Evolutionary conservation across 30 jellyfish, hydroid and myxozoan genomes (phyloP), one percentile per base, ranked within the genome.

Genomic region (Aurelia aurita complex sp. Pacific): DNA sequence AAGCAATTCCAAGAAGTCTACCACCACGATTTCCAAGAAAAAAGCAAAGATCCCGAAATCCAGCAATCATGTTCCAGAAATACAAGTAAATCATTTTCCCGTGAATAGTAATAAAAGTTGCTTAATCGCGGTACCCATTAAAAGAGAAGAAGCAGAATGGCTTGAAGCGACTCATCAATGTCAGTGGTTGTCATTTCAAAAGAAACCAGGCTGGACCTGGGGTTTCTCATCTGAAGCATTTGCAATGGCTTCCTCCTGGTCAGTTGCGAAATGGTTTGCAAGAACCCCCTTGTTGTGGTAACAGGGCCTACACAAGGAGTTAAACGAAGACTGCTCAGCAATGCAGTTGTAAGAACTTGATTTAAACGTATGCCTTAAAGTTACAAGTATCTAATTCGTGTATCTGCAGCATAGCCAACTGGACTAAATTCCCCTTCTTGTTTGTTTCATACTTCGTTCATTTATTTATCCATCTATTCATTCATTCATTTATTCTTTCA

Each of bases 271-370:
- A 52, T 83, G 92, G 92, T 83, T 83, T 64, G 71, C 85, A 2
- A 73, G 78, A 36, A 83, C 87, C n/a, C 92, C 92, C 6, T 86
- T 83, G 71, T 33, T 83, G 87, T 83, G 92, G 92, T 73, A 17
- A 40, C 52, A 40, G 52, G 52, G 52, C 52, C 52, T 40, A 40
- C 52, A 40, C 8, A 40, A 40, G 52, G 8, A 2, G 52, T 0
- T 3, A 2, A 40, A 9, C 52, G 9, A 40, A 40, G 52, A 40
- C 52, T 40, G 52, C 52, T 40, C 52, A 40, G 9, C 8, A 3
- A 40, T 9, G 52, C 52, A 40, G 52, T 9, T 40, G 52, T 40
- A 40, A 40, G 9, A 40, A 1, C 52, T 40, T 40, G 52, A 40
- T 40, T 40, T 40, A 3, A 40, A 40, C 8, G 52, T 40, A 40